Base-by-base conservation (phyloP, 2,888 invertebrate genomes). In the Epinotia bilunana region DNA sequence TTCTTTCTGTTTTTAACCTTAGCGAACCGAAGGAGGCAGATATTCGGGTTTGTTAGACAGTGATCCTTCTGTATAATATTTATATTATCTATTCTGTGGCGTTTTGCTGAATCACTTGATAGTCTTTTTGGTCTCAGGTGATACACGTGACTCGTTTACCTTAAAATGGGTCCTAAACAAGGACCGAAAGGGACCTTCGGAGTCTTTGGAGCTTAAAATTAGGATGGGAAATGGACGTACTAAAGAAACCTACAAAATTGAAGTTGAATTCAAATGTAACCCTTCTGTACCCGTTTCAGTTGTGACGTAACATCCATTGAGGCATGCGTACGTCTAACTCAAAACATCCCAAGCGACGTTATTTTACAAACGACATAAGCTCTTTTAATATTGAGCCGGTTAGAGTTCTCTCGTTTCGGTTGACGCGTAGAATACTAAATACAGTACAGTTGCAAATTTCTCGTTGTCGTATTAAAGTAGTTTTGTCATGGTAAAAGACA, bases 251-350 rank as follows among this genome's bases (percentile, higher is more conserved):
- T 49, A 64, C 23, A 46, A 63, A 63, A 53, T 53, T 49, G 28
- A 3, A 64, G 49, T 49, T n/a, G n/a, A 49, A 64, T 49, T 49
- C 28, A 16, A 64, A 64, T 64, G 28, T 28, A 53, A 49, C 64
- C 64, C 49, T 64, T 64, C 53, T n/a, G 53, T 53, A n/a, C 3
- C 49, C 64, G 46, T 46, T 64, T 16, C 64, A 5, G 49, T 49
- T 49, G 49, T 73, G 73, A 73, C 73, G 73, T 73, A 73, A 73
- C 55, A n/a, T 16, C 57, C 73, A 73, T 73, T 73, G 57, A 68
- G 39, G 18, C 39, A 18, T 11, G 23, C 20, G 18, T 23, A 43
- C 67, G 13, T 13, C 5, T 23, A 20, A 16, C 20, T 43, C 23
- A 18, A 57, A n/a, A 53, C 1, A 28, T 49, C 28, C 9, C 28